Conservation (phyloP, 2,113 vertebrate genomes). For the Cochlearius cochlearius region DNA sequence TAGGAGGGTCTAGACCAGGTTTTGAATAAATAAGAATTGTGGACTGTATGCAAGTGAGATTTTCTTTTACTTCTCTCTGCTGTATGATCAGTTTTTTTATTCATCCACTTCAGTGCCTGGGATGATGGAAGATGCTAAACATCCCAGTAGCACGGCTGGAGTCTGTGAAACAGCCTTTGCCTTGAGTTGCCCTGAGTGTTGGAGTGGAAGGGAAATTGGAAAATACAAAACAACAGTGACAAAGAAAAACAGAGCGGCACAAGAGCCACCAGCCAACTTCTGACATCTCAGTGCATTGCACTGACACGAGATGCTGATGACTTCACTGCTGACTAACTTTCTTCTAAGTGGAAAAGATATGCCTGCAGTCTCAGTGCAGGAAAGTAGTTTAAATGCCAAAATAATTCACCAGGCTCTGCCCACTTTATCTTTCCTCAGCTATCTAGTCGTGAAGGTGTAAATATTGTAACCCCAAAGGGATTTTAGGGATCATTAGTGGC, state of each 20-base stretch:
- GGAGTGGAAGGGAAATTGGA: neutral
- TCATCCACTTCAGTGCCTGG: neutral
- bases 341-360: neutral
- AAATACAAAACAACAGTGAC: neutral
- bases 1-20: neutral
- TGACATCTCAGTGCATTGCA: neutral
- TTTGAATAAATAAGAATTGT: neutral
- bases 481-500: neutral
- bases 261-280: neutral
- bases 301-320: neutral
- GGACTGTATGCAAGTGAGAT: neutral
- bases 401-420: neutral
- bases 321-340: neutral
- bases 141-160: neutral
- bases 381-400: neutral
- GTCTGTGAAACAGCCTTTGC: neutral
- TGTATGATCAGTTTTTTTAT: neutral
- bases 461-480: neutral
- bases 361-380: neutral
- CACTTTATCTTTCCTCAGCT: slow-evolving; percentile 1
- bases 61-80: neutral
- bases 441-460: neutral
- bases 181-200: neutral
- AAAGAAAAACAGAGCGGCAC: neutral
- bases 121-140: neutral